Evolutionary conservation across 1,140 invertebrate species (phyloP), one percentile per base, ranked within the genome.

Genomic region (Megathymus violae): DNA sequence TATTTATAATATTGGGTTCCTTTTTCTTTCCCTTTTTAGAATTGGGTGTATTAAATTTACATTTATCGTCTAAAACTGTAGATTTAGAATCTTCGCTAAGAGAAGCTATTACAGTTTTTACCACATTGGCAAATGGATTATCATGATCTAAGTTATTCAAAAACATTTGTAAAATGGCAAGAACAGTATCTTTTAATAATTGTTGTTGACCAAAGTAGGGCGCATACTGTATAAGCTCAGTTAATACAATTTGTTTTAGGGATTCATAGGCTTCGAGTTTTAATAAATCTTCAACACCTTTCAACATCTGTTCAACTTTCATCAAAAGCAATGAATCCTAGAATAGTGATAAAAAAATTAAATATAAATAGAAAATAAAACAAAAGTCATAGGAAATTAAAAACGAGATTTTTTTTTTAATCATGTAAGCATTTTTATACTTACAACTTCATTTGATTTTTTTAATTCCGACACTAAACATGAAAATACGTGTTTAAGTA

Each of bases 1-100:
- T 88, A 19, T 86, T 80, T 9, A 85, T 71, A 59, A 88, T 86
- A 65, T 56, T 85, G 3, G 78, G 13, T 58, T 80, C 82, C 56
- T 75, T 82, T 71, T 79, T 88, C 44, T 78, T 84, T 1, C 17
- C 34, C 50, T 75, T 82, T 65, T 80, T 88, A 34, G 52, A 81
- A 41, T 63, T 62, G 7, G 82, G 83, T 34, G 73, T 68, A 15
- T 60, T 47, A 52, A 66, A 69, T 17, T 68, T 62, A 13, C 1
- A 5, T 34, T 61, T 46, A 22, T 46, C 25, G 4, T 16, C 16
- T 27, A 7, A 13, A 36, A 36, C 25, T 34, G 4, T 47, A 31
- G 4, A 3, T 11, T 51, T 51, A 11, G 31, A 3, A 27, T 58
- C 41, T 17, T 46, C 10, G 15, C 22, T 31, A 40, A 19, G 67